Percentiles rank a stretch among this genome's conserved stretches.
Conservation (phyloP, 2,888 invertebrate species). For the Drosophila fulvimacula region DNA sequence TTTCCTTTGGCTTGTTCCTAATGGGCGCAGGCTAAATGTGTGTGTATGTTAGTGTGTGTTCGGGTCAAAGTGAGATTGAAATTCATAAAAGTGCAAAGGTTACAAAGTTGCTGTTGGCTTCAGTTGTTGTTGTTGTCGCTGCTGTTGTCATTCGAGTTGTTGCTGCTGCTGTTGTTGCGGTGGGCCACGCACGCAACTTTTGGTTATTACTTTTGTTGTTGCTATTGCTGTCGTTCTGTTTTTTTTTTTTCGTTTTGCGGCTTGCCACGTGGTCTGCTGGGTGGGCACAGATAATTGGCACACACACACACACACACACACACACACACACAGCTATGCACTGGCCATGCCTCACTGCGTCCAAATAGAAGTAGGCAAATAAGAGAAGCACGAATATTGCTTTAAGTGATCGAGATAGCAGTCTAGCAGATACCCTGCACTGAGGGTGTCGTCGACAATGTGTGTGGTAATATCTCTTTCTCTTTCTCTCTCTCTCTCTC, state of each 20-base stretch:
- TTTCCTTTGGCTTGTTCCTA: slow-evolving; percentile 27
- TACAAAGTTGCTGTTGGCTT: slow-evolving; percentile 63
- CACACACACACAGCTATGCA: not conserved
- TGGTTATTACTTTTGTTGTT: slow-evolving; percentile 36
- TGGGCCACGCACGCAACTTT: slow-evolving; percentile 51
- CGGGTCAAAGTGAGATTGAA: slow-evolving; percentile 60
- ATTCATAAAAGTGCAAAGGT: slow-evolving; percentile 73
- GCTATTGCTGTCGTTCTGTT: slow-evolving; percentile 14
- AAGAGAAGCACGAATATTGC: slow-evolving; percentile 6
- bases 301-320: slow-evolving; percentile 24
- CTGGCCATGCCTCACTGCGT: slow-evolving; percentile 18
- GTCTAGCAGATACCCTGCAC: slow-evolving; percentile 2
- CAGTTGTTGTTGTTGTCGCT: slow-evolving; percentile 3
- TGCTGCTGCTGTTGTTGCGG: slow-evolving; percentile 24
- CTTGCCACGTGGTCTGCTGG: slow-evolving; percentile 55
- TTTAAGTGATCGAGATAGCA: not conserved
- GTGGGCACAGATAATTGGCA: slow-evolving; percentile 59
- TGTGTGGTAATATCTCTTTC: not conserved
- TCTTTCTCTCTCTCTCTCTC: not conserved
- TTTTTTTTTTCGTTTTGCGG: slow-evolving; percentile 38
- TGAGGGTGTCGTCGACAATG: not conserved
- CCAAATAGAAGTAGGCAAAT: slow-evolving; percentile 14
- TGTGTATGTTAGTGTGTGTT: slow-evolving; percentile 34
- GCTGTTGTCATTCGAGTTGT: not conserved
- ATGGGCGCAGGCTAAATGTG: slow-evolving; percentile 37